phyloP scores from a whole-genome alignment of 37 sponge, comb jelly and placozoan genomes.

The Aplysina aerophoba region DNA sequence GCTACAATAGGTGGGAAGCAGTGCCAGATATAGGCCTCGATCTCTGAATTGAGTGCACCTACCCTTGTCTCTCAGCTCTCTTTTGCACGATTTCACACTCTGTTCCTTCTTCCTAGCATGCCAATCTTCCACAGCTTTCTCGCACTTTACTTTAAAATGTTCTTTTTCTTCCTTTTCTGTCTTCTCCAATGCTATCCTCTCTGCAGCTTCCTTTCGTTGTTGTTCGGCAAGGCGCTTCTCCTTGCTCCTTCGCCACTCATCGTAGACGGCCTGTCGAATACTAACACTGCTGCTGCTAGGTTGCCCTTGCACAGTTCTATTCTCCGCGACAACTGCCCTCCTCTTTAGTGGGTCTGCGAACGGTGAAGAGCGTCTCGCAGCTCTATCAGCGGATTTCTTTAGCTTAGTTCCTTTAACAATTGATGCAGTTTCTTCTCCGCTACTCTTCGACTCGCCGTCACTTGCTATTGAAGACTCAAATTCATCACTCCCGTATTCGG shows the following conservation, averaged over 20 bases:
- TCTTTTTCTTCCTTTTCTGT: not conserved
- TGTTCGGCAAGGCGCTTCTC: not conserved
- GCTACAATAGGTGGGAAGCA: too few species aligned
- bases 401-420: too few species aligned
- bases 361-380: too few species aligned
- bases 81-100: not conserved
- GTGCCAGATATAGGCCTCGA: too few species aligned
- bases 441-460: not conserved
- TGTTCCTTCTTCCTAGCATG: not conserved
- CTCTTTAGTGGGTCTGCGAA: too few species aligned
- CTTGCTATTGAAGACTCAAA: slow-evolving; percentile 5
- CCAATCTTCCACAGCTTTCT: slow-evolving; percentile 18
- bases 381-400: too few species aligned
- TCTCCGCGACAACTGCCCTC: too few species aligned
- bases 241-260: slow-evolving; percentile 21
- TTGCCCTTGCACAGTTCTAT: too few species aligned
- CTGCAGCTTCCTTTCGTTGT: not conserved
- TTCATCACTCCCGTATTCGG: slow-evolving; percentile 16
- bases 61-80: not conserved
- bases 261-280: not conserved
- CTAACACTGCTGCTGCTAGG: not conserved
- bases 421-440: too few species aligned
- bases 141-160: slow-evolving; percentile 8
- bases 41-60: too few species aligned
- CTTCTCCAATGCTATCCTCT: not conserved